Evolutionary conservation across 2,888 invertebrate species (phyloP), one percentile per base, ranked within the genome.

Genomic region (Diaphora mendica): DNA sequence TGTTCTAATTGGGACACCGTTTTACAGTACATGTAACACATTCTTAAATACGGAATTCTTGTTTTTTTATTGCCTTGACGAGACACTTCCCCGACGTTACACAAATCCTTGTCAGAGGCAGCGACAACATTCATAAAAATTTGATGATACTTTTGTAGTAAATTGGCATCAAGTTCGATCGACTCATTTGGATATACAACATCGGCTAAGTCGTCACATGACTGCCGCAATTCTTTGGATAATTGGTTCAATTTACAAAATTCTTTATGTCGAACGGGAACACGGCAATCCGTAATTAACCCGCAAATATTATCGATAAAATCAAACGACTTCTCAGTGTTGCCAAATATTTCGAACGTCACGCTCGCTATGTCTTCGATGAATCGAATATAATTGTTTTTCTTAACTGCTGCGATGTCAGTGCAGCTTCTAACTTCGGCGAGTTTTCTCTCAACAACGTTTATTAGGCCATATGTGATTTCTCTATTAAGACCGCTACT

Each of bases 1-100:
- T 92, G 92, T 79, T 93, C 92, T 35, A 96, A 87, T 82, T 96
- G 96, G 0, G 96, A 95, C 55, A 97, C 96, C 0, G 96, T 96
- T 89, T 96, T 96, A 71, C 96, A 92, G 82, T 96, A 97, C 88
- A 96, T 96, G 82, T 96, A 96, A 77, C 96, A 93, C 91, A 96
- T 96, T 82, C 94, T 91, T 68, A 96, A 87, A 84, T 96, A 97
- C 73, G 94, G 95, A 74, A 87, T 92, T 84, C 93, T 91, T 26
- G 92, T 83, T 78, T 95, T 95, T 74, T 91, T 95, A 23, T 85
- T 91, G 0, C 91, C 91, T 44, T 92, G 91, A 8, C 92, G 90
- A 48, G 89, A 90, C 20, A 95, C 92, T 80, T 95, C 95, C 2
- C 89, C 88, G 3, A 95, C 88, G 71, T 94, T 94, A 77, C 92